phyloP scores from a whole-genome alignment of 2,888 invertebrate species.

The Lutraria lutraria region DNA sequence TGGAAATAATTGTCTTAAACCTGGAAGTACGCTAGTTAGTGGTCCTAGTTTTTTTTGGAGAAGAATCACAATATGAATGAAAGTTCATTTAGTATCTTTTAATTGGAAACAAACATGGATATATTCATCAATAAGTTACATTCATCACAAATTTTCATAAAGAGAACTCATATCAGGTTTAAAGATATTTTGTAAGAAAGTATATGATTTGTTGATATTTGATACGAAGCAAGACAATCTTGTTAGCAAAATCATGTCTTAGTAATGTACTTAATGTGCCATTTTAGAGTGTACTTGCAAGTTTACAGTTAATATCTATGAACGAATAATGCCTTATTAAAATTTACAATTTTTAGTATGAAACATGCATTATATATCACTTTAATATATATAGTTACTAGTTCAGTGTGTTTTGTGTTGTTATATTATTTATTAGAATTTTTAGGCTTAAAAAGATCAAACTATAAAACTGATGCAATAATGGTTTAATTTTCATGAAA shows the following conservation, averaged over 20 bases:
- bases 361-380: conserved; percentile 44
- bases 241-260: background rate
- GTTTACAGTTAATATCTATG: conserved; percentile 28
- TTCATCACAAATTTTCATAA: conserved; percentile 10
- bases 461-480: conserved; percentile 55
- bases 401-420: conserved; percentile 73
- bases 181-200: background rate
- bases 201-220: background rate
- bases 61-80: background rate
- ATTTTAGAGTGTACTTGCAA: conserved; percentile 22
- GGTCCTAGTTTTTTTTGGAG: background rate
- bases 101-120: background rate
- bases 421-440: conserved; percentile 71
- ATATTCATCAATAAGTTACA: background rate
- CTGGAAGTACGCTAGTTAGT: conserved; percentile 27
- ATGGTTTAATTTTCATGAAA: conserved; percentile 34
- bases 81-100: background rate
- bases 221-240: conserved; percentile 17
- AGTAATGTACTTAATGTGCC: conserved; percentile 10
- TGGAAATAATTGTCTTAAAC: conserved; percentile 20
- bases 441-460: conserved; percentile 64
- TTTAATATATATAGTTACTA: conserved; percentile 66
- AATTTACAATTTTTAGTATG: conserved; percentile 27
- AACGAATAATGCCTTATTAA: conserved; percentile 23
- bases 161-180: conserved; percentile 3